phyloP scores from a whole-genome alignment of 2,888 invertebrate genomes.

The Dioctria linearis region DNA sequence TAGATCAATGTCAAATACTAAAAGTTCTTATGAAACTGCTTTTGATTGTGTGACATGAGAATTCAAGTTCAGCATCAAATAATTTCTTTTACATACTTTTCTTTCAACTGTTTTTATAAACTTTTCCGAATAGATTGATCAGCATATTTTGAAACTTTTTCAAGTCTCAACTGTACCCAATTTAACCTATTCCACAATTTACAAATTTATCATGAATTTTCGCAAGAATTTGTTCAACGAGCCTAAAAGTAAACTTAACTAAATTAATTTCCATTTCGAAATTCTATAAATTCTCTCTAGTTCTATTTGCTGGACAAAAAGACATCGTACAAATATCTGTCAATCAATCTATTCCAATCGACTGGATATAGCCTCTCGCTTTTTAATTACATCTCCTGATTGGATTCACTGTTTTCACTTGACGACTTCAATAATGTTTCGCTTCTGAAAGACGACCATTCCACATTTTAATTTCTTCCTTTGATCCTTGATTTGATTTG shows the following conservation, averaged over 20 bases:
- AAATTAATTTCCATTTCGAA: neutral
- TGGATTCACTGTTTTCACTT: conserved; percentile 6
- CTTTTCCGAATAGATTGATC: too few species aligned
- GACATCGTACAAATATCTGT: neutral
- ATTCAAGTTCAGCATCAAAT: too few species aligned
- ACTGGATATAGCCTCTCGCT: conserved; percentile 8
- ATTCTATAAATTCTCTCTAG: neutral
- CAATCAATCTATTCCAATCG: conserved; percentile 22
- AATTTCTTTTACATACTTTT: too few species aligned
- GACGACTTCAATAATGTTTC: neutral
- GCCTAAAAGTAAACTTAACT: neutral
- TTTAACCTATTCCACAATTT: too few species aligned
- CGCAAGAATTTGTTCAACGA: too few species aligned
- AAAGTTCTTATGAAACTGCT: too few species aligned
- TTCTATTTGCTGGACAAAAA: neutral
- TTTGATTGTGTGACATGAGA: too few species aligned
- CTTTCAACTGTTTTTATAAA: too few species aligned
- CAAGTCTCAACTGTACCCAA: too few species aligned
- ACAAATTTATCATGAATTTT: too few species aligned
- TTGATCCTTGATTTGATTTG: neutral
- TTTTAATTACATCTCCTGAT: conserved; percentile 29
- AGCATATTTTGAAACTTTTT: too few species aligned
- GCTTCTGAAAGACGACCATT: neutral
- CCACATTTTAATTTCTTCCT: conserved; percentile 1
- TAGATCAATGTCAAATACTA: too few species aligned